Evolutionary conservation across 2,113 vertebrate species (phyloP).

Genomic region (Pluvianellus socialis): DNA sequence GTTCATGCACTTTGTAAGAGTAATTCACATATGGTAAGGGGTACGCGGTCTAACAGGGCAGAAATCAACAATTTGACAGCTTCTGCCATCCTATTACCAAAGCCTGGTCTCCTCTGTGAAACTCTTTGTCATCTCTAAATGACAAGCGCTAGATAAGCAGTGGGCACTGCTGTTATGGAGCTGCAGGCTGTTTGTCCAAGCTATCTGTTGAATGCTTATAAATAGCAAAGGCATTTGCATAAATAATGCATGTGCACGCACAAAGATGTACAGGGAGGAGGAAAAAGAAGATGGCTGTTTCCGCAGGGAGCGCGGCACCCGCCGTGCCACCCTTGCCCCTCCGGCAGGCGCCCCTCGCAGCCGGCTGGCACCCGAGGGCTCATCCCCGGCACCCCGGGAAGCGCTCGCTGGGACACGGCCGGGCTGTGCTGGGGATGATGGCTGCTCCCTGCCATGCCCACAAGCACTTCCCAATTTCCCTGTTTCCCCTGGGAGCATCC

Average conservation of each 20-base stretch:
- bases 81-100: neutral
- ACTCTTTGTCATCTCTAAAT: neutral
- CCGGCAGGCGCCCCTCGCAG: neutral
- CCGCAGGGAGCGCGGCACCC: rapidly evolving
- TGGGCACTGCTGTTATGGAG: neutral
- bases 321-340: rapidly evolving
- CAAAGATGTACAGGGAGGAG: neutral
- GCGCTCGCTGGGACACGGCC: neutral
- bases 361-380: neutral
- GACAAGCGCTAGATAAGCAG: neutral
- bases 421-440: neutral
- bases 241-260: neutral
- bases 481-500: neutral
- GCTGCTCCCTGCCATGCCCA: neutral
- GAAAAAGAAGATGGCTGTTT: neutral
- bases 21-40: neutral
- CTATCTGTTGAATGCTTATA: neutral
- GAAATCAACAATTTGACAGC: neutral
- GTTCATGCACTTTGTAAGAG: neutral
- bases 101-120: neutral
- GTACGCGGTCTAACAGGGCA: neutral
- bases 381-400: neutral
- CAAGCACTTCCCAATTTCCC: neutral
- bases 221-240: neutral
- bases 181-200: neutral